These are phyloP conservation scores for Cacoxenus indagator DNA, from an alignment of 2,888 invertebrate genomes.

Conservation along the genomic window DNA sequence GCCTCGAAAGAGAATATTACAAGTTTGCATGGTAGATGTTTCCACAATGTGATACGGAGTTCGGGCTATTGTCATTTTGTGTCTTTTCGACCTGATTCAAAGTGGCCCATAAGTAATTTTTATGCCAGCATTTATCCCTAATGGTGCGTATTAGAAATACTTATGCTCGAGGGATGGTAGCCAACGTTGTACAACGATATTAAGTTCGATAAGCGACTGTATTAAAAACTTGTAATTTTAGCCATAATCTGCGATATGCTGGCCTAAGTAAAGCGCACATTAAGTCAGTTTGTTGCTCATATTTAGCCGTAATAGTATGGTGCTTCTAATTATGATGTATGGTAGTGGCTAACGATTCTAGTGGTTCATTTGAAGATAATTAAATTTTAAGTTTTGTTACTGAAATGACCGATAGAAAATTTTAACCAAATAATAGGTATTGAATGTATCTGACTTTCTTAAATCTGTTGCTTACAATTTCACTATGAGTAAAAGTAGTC, in stretches of 20 bases:
- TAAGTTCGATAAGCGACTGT: constrained; percentile 13
- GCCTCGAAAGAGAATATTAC: background rate
- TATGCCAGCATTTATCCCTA: constrained; percentile 54
- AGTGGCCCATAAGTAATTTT: constrained; percentile 63
- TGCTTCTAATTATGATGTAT: constrained; percentile 16
- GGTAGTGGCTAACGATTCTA: no score
- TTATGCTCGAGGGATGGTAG: background rate
- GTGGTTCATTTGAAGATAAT: no score
- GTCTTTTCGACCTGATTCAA: no score
- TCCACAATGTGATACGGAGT: background rate
- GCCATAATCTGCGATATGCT: constrained; percentile 48
- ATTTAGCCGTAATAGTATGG: constrained; percentile 37
- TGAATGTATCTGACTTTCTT: background rate
- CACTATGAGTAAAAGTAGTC: no score
- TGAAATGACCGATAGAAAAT: background rate
- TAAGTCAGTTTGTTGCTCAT: constrained; percentile 49
- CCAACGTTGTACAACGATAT: background rate
- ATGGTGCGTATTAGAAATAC: constrained; percentile 12
- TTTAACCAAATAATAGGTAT: no score
- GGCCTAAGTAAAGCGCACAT: constrained; percentile 31
- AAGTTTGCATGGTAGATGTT: background rate
- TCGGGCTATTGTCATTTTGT: background rate
- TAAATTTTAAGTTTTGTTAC: background rate
- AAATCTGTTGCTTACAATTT: no score
- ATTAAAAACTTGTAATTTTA: constrained; percentile 60